These are phyloP conservation scores for Rambutsinella grinnellia DNA, from an alignment of 2,888 invertebrate genomes.

Conservation along the genomic window DNA sequence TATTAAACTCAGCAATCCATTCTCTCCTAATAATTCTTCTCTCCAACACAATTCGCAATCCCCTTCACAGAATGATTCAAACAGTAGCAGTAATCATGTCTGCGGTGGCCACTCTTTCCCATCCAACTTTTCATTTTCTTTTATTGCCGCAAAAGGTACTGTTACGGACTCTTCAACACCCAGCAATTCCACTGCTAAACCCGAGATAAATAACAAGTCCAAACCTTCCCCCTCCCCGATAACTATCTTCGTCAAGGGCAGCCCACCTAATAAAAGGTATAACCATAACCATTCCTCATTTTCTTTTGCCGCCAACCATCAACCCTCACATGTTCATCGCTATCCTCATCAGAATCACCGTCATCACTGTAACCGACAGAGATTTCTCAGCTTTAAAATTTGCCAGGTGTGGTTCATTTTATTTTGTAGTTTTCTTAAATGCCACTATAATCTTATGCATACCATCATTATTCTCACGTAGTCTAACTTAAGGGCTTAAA, in stretches of 20 bases:
- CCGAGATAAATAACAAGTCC: conserved; percentile 13
- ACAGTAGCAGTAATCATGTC: conserved; percentile 1
- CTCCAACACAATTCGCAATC: too few species aligned
- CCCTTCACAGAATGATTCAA: too few species aligned
- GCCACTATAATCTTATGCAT: too few species aligned
- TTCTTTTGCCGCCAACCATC: conserved; percentile 42
- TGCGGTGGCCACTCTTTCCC: conserved; percentile 17
- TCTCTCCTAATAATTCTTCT: too few species aligned
- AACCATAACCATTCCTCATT: conserved; percentile 37
- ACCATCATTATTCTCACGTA: too few species aligned
- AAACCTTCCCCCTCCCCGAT: conserved; percentile 23
- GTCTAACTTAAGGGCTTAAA: too few species aligned
- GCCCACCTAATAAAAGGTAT: conserved; percentile 9
- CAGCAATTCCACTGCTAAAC: conserved; percentile 8
- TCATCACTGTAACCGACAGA: conserved; percentile 23
- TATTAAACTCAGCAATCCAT: too few species aligned
- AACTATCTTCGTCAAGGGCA: conserved; percentile 32
- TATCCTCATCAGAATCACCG: conserved; percentile 15
- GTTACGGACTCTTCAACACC: conserved; percentile 24
- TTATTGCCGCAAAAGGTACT: conserved; percentile 34
- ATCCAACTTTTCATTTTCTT: conserved; percentile 32
- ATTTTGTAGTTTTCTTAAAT: too few species aligned
- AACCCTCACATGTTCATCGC: conserved; percentile 13
- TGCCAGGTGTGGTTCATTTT: conserved; percentile 44
- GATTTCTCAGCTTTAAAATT: conserved; percentile 39